A percentile compares a stretch with the other conserved stretches of the same genome.
Evolutionary conservation across 2,113 vertebrate species (phyloP).

Genomic region (Malurus cyaneus): DNA sequence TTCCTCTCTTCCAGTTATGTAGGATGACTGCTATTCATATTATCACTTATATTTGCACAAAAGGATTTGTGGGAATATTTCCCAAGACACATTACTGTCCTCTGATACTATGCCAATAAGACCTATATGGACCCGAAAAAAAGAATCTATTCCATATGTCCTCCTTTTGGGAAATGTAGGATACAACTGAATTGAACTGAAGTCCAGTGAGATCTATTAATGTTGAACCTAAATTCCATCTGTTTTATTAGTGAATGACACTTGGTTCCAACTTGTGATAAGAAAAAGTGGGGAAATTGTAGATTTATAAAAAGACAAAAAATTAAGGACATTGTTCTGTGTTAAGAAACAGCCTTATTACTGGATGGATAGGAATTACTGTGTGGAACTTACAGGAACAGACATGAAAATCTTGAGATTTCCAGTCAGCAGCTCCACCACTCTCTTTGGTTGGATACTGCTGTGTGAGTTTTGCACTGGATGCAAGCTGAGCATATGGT

Average conservation of each 20-base stretch:
- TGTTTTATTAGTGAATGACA: neutral
- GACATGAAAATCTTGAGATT: neutral
- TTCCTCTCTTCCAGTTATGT: neutral
- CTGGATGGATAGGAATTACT: neutral
- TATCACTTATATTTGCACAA: neutral
- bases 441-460: neutral
- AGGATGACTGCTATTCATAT: neutral
- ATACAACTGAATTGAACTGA: neutral
- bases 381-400: neutral
- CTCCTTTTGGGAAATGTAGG: neutral
- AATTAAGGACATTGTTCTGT: neutral
- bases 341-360: neutral
- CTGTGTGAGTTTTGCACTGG: neutral
- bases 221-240: neutral
- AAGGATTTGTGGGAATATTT: neutral
- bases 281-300: neutral
- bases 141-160: neutral
- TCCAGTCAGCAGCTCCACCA: neutral
- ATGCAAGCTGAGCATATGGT: neutral
- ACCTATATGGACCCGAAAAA: neutral
- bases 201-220: neutral
- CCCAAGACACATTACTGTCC: neutral
- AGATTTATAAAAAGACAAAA: neutral
- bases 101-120: neutral
- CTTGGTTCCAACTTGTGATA: neutral